Evolutionary conservation across 2,888 invertebrate species (phyloP), one percentile per base, ranked within the genome.

Genomic region (Heliconius ethilla): DNA sequence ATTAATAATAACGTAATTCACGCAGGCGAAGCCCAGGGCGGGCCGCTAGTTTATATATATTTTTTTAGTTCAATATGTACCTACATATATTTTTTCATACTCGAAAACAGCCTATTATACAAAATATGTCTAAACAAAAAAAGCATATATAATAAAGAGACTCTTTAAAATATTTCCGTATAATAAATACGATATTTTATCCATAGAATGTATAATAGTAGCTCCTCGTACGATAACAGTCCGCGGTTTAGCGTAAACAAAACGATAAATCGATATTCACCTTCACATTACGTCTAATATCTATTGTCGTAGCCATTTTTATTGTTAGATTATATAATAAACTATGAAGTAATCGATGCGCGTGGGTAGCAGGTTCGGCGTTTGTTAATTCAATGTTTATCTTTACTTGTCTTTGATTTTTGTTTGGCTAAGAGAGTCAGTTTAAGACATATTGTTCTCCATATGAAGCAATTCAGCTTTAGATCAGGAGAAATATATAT

Each of bases 221-320:
- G 79, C 75, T 79, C 75, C 67, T 77, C 66, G 45, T 77, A 75
- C 76, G 76, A 79, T 76, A 80, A 59, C 55, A 55, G 65, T 22
- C 70, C 63, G 66, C 70, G 62, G 67, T 25, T 70, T 59, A 72
- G 29, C 25, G 80, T 80, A 82, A 82, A 81, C 81, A 82, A 78
- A 81, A 76, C 79, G 78, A 78, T 82, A 80, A 81, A 82, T 80
- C 79, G 79, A 80, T 78, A 67, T 66, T 69, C 62, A 75, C 13
- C 67, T 69, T 25, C 67, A n/a, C 40, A n/a, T 40, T 69, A 69
- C 3, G 69, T 45, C 69, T 40, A 45, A 69, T 69, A 69, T 45
- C 40, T 69, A 69, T 40, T 27, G 67, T 67, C 7, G 37, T 40
- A 67, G 37, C 40, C 13, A 67, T 0, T 40, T 67, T 25, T 25